Base-by-base conservation (phyloP, 2,888 invertebrate genomes). In the Platycheirus rosarum region DNA sequence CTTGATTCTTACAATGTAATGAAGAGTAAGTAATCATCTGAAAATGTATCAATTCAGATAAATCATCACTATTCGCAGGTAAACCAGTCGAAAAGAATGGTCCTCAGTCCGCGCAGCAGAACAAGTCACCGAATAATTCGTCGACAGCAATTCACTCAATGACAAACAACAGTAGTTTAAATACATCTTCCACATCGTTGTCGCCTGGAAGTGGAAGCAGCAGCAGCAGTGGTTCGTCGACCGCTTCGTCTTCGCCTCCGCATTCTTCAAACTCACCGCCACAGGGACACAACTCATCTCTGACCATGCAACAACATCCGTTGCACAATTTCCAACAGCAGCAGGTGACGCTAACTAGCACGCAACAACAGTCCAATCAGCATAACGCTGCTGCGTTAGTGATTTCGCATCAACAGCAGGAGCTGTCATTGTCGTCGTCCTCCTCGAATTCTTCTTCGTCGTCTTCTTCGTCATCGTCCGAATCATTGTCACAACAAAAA, bases 1-100 rank as follows among this genome's bases (percentile, higher is more conserved):
- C 88, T 90, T 44, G 91, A 91, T 85, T 88, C 89, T 49, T 91
- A 90, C 78, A 90, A 88, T 80, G 90, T 89, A 84, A 90, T 90
- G 87, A 90, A 90, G 88, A 88, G 91, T 90, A 86, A 88, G 88
- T 86, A 42, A n/a, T n/a, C n/a, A n/a, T n/a, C n/a, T n/a, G n/a
- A 8, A 53, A 40, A 44, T 6, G 14, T 20, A 32, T 53, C 23
- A 46, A 46, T 62, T 70, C 62, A 35, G 26, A 49, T 9, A 71
- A 60, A 53, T 18, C 44, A 35, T 63, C 55, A 66, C n/a, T 79
- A 49, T 7, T 70, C 66, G 11, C 51, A 74, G 75, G 63, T 80
- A 80, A 84, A 84, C 51, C 73, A 55, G 73, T 73, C 37, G 90
- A 90, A 85, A 90, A 90, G 77, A 90, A 90, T 86, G 90, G 90